Percentiles rank a stretch among this genome's conserved stretches.
phyloP scores from a whole-genome alignment of 2,888 invertebrate species.

The Hylaea fasciaria region DNA sequence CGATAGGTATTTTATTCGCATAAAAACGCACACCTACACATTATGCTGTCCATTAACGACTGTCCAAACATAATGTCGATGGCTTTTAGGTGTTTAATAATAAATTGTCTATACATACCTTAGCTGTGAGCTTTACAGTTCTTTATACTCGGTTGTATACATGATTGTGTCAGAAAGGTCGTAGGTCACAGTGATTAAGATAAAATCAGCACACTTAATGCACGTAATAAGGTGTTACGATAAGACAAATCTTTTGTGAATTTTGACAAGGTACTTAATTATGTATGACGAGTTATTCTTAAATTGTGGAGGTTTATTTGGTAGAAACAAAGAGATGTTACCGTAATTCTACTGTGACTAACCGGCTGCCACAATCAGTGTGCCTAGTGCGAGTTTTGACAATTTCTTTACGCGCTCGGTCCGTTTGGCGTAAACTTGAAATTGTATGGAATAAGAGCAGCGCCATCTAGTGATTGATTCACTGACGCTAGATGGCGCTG shows the following conservation, averaged over 20 bases:
- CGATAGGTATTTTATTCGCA: slow-evolving; percentile 48
- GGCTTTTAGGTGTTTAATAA: slow-evolving; percentile 55
- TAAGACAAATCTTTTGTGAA: slow-evolving; percentile 15
- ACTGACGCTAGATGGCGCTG: no score
- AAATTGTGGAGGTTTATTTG: neutral
- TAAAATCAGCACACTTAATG: slow-evolving; percentile 29
- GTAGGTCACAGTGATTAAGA: slow-evolving; percentile 33
- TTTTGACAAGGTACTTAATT: slow-evolving; percentile 4
- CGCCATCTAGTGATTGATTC: no score
- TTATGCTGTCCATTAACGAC: slow-evolving; percentile 59
- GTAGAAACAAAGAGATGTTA: no score
- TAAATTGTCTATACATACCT: slow-evolving; percentile 45
- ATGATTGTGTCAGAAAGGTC: slow-evolving; percentile 31
- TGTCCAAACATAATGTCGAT: slow-evolving; percentile 62
- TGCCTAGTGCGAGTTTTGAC: no score
- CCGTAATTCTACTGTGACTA: no score
- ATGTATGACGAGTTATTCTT: neutral
- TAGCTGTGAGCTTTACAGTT: slow-evolving; percentile 24
- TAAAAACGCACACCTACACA: slow-evolving; percentile 46
- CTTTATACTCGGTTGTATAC: slow-evolving; percentile 23
- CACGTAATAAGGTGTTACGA: slow-evolving; percentile 15
- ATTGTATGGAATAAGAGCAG: no score
- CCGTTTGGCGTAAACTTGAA: no score
- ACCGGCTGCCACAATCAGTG: no score
- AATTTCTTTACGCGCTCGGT: no score